Percentiles rank a stretch among this genome's conserved stretches.
phyloP scores from a whole-genome alignment of 2,797 vertebrate genomes.

The Sphenopsis melanotis region DNA sequence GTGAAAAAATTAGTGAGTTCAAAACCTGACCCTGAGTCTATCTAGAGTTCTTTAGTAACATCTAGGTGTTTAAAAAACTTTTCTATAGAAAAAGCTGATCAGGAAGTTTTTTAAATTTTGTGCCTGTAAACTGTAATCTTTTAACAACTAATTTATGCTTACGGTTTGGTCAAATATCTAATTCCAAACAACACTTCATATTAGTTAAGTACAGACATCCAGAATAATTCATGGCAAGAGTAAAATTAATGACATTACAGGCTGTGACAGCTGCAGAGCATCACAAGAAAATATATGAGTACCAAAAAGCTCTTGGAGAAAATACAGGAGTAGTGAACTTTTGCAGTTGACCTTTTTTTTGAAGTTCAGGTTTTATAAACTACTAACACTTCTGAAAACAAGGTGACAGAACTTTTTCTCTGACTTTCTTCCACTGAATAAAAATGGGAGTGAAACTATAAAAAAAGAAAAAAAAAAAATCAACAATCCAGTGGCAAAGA shows the following conservation, averaged over 20 bases:
- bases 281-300: neutral
- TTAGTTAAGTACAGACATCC: neutral
- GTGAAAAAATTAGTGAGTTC: neutral
- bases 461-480: neutral
- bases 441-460: neutral
- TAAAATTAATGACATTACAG: neutral
- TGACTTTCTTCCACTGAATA: neutral
- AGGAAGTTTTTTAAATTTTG: neutral
- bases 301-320: neutral
- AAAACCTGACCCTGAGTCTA: neutral
- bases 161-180: neutral
- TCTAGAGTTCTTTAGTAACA: neutral
- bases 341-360: neutral
- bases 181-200: neutral
- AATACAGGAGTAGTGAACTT: neutral
- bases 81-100: neutral
- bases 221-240: neutral
- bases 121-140: neutral
- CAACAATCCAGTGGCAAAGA: neutral
- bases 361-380: neutral
- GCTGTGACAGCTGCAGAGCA: neutral
- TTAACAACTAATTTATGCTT: neutral
- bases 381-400: neutral
- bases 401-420: neutral
- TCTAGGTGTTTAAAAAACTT: neutral